Evolutionary conservation across 2,888 invertebrate species (phyloP), one percentile per base, ranked within the genome.

Genomic region (Hanleya hanleyi): DNA sequence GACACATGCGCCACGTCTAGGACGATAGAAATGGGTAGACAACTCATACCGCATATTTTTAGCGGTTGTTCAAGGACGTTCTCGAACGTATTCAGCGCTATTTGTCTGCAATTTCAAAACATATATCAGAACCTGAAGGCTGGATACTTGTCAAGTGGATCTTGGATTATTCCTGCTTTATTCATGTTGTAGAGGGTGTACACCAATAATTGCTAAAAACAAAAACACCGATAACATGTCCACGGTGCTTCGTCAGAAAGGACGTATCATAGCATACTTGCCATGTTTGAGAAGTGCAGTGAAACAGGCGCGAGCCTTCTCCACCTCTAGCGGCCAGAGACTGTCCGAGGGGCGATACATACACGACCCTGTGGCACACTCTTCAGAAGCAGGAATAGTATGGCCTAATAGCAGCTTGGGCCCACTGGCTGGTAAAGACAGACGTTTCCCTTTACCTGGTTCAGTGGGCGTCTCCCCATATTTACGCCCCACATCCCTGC

Each of bases 381-480:
- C 35, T 75, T 32, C 75, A 85, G 84, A 77, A 9, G 69, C 76
- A 26, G 72, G 65, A 15, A 82, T 81, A 37, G 74, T 82, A 5
- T 83, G 84, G 84, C 84, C 86, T 33, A 85, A 87, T 70, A 69
- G 80, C n/a, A 77, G 79, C 9, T 75, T 87, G 18, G 88, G 87
- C 6, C 86, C 84, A 12, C 81, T 89, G 51, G 82, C 82, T 26
- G 84, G 85, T 0, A 76, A 81, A 35, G 87, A 88, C 74, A 81
- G 77, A 33, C 78, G 85, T 41, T 88, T 88, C 74, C 85, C 84
- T 1, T 67, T 89, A 57, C 89, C 88, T 6, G 88, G 89, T 4
- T 71, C 75, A n/a, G 79, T 85, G 9, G 86, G 86, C 9, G 32
- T 49, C 12, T 67, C 67, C 15, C n/a, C n/a, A 18, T 18, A 67